Evolutionary conservation across 2,888 invertebrate genomes (phyloP), one percentile per base, ranked within the genome.

Genomic region (Scaeva pyrastri): DNA sequence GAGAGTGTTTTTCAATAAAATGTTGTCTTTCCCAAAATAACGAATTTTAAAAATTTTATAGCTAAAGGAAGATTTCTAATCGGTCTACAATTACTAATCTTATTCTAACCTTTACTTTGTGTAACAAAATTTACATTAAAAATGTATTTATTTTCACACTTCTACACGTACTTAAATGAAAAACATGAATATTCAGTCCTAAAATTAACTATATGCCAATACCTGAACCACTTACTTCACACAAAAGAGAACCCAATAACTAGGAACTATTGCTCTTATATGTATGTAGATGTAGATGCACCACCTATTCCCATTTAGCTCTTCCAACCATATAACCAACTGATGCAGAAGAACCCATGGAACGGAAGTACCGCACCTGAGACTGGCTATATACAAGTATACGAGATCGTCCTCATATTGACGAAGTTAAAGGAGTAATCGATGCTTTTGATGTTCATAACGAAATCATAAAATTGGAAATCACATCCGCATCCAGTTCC

Each of bases 391-490:
- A 43, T 12, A 45, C 45, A 16, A 31, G 31, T 31, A 31, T 31
- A 31, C 31, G 31, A 31, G 31, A 31, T 7, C 31, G 31, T 7
- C 5, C 7, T 5, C 11, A 1, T 52, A 71, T 66, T 52, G 58
- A 70, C 60, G 55, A 75, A 66, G 75, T 72, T 75, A 75, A 84
- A 68, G 66, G 75, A 66, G 71, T 80, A 84, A 85, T 85, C 76
- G 76, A 85, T 76, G 68, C 80, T 76, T 85, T 80, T 85, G 85
- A 85, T 80, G 79, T 79, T 84, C 79, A 79, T 79, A 84, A 84
- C 79, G 55, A 85, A 85, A 80, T 80, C 85, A 85, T 85, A 80
- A 85, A 85, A 80, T 80, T 72, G 75, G 68, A 80, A 85, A 85
- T 85, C 80, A 80, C 66, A 85, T 76, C 72, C 72, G 26, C 80